Evolutionary conservation across 2,888 invertebrate genomes (phyloP), one percentile per base, ranked within the genome.

Genomic region (Ophonus ardosiacus): DNA sequence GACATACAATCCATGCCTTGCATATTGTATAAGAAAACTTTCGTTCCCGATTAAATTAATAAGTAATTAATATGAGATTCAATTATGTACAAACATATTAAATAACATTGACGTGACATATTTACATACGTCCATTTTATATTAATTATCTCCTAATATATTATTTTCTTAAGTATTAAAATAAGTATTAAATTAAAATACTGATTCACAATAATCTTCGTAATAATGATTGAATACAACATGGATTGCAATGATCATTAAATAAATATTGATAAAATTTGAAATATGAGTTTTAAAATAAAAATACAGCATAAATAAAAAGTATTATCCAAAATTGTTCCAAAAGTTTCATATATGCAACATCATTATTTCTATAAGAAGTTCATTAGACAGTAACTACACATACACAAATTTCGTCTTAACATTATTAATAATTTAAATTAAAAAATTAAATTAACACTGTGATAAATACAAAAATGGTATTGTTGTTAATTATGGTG

Each of bases 381-480:
- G 17, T 59, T 57, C n/a, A 59, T 81, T 81, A 81, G 31, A 81
- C 81, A 81, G 43, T 81, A 81, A 21, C 51, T 81, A 81, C 68
- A 81, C 81, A 59, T 81, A 65, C 68, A 81, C 74, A 56, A 74
- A 74, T 82, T 82, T 59, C 38, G 51, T 82, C 82, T 81, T 65
- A 81, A 56, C 31, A 68, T 65, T 40, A 68, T 18, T 59, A 82
- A 74, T 82, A 74, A 82, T 80, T 80, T 78, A 78, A 80, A 80
- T 80, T 80, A 80, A 57, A 78, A 78, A 80, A 80, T 80, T 59
- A 80, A 80, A 80, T 40, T 61, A 78, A 61, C 38, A 61, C 17
- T 80, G 80, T 80, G 80, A 80, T 61, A 80, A 80, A 78, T 78
- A 78, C 78, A 80, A 80, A 78, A 80, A 59, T 79, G 80, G 80